Conservation (phyloP, 1,140 invertebrate species). For the Reticulitermes speratus region DNA sequence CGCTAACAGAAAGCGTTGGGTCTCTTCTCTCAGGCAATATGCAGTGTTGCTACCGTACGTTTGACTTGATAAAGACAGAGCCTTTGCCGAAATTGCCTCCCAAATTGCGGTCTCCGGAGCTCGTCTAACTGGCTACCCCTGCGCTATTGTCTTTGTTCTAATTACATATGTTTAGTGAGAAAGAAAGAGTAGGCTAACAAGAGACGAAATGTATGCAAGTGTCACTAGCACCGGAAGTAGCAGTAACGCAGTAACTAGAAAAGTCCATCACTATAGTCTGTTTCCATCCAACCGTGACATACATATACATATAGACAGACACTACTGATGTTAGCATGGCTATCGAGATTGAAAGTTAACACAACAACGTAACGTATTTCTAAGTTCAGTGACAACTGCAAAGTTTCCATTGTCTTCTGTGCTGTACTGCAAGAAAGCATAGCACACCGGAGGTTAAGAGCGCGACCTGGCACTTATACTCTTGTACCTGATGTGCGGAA, state of each 20-base stretch:
- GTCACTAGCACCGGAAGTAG: background rate
- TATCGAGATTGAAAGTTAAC: conserved; percentile 10
- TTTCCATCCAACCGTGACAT: background rate
- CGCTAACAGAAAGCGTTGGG: too few species aligned
- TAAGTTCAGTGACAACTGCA: conserved; percentile 4
- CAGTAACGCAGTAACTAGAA: background rate
- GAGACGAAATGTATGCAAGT: background rate
- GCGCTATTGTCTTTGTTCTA: background rate
- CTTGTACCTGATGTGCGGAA: too few species aligned
- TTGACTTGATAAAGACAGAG: too few species aligned
- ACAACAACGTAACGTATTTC: background rate
- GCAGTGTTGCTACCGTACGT: too few species aligned
- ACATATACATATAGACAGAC: background rate
- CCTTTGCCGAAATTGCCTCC: too few species aligned
- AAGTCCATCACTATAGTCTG: conserved; percentile 11
- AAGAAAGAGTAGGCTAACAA: background rate
- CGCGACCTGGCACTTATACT: too few species aligned
- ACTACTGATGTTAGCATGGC: background rate
- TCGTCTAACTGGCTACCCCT: too few species aligned
- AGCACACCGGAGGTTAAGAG: background rate
- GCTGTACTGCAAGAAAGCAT: background rate
- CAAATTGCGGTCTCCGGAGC: too few species aligned
- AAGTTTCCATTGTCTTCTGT: background rate
- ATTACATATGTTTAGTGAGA: background rate
- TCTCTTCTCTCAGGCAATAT: too few species aligned